Conservation (phyloP, 2,113 vertebrate genomes). For the Oriolus oriolus region DNA sequence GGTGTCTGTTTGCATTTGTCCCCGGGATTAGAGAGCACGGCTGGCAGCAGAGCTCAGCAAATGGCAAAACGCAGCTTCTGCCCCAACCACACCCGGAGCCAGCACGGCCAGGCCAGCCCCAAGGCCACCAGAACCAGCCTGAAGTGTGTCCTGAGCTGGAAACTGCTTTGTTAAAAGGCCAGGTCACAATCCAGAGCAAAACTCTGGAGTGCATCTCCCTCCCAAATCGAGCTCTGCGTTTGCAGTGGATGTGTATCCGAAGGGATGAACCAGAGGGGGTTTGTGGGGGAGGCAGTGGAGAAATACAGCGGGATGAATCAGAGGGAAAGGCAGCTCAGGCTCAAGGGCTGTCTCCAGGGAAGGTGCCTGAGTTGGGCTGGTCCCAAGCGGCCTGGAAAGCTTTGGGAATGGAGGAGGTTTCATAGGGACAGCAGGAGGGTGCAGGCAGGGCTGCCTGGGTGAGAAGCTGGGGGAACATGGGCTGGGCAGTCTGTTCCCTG, state of each 20-base stretch:
- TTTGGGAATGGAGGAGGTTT: neutral
- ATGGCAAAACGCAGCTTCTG: neutral
- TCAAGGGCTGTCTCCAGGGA: neutral
- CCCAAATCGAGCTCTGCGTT: neutral
- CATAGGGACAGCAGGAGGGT: neutral
- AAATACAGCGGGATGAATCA: neutral
- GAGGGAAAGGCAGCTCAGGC: neutral
- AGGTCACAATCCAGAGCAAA: neutral
- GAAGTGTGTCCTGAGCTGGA: neutral
- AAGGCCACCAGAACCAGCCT: neutral
- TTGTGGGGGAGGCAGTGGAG: neutral
- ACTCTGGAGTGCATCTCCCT: neutral
- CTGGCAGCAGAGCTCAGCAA: neutral
- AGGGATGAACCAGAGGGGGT: neutral
- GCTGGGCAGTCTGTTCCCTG: neutral
- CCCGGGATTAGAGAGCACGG: neutral
- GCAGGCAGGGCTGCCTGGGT: neutral
- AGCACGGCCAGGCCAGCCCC: fast-evolving
- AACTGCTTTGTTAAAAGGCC: neutral
- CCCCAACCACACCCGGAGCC: neutral
- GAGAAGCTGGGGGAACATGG: neutral
- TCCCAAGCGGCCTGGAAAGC: neutral
- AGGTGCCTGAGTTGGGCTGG: neutral
- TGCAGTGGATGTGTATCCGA: neutral
- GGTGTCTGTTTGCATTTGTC: neutral